These are phyloP conservation scores for Acanthosoma haemorrhoidale DNA, from an alignment of 2,888 invertebrate species.

Conservation along the genomic window DNA sequence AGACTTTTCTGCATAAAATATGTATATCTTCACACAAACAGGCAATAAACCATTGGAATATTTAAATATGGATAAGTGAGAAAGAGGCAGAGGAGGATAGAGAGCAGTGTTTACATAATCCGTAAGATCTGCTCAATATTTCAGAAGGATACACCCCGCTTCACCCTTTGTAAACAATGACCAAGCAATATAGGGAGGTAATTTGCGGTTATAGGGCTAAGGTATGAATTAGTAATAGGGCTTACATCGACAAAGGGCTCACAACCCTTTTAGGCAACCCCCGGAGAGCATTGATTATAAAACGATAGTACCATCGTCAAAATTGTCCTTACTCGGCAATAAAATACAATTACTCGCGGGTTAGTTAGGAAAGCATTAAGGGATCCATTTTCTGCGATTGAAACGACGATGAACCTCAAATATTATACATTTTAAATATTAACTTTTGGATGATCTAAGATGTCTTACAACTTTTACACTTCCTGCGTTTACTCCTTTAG, in stretches of 20 bases:
- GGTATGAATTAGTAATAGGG: constrained; percentile 13
- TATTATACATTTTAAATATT: too few species aligned
- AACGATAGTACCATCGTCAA: too few species aligned
- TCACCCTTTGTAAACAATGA: constrained; percentile 23
- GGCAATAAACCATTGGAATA: constrained; percentile 10
- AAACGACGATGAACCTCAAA: too few species aligned
- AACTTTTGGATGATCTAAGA: too few species aligned
- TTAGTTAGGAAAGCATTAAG: too few species aligned
- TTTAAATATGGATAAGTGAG: constrained; percentile 4
- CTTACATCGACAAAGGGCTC: neutral
- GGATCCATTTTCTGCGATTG: too few species aligned
- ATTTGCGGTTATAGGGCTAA: constrained; percentile 19
- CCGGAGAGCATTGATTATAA: too few species aligned
- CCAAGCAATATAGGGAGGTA: constrained; percentile 21
- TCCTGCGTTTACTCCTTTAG: too few species aligned
- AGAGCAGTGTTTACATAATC: neutral
- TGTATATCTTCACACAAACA: too few species aligned
- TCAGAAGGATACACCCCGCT: neutral
- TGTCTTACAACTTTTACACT: too few species aligned
- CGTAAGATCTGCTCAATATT: constrained; percentile 5
- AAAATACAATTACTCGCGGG: too few species aligned
- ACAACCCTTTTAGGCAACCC: neutral
- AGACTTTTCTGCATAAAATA: neutral
- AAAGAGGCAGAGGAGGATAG: neutral
- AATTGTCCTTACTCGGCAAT: too few species aligned